Conservation (phyloP, 2,113 vertebrate genomes). For the Phainopepla nitens region DNA sequence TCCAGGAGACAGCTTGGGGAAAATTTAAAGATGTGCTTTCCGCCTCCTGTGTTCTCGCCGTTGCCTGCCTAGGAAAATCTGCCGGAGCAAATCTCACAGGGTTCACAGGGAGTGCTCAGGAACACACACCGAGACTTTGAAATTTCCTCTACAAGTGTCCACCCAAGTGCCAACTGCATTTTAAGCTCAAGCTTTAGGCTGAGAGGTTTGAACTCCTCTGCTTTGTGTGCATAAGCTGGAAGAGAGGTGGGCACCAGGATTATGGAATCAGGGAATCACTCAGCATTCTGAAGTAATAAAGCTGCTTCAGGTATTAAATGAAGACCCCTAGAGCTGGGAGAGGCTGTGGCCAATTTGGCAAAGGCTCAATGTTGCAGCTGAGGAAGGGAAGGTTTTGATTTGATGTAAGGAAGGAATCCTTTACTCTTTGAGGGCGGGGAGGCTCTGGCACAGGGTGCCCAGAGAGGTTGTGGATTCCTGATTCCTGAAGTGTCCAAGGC, state of each 20-base stretch:
- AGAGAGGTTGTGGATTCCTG: neutral
- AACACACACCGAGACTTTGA: neutral
- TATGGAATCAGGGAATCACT: neutral
- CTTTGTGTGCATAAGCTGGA: neutral
- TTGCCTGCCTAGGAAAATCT: neutral
- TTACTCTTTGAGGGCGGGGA: neutral
- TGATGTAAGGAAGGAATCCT: neutral
- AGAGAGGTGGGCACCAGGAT: neutral
- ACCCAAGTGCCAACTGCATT: rapidly evolving
- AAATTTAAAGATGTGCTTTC: slow-evolving; percentile 8
- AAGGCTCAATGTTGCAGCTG: neutral
- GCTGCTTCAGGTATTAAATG: neutral
- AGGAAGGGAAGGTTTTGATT: neutral
- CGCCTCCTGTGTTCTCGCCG: neutral
- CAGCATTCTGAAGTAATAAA: neutral
- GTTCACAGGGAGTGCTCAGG: neutral
- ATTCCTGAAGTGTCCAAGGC: neutral
- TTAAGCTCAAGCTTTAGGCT: neutral
- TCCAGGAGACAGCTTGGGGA: slow-evolving; percentile 16
- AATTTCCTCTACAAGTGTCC: neutral
- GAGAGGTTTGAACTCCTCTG: neutral
- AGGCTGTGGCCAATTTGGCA: neutral
- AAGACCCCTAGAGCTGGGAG: neutral
- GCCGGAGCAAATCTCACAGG: neutral
- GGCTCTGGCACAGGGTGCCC: neutral